A percentile compares a stretch with the other conserved stretches of the same genome.
These are phyloP conservation scores for Tetraodon nigroviridis DNA, from an alignment of 2,113 vertebrate species.

Conservation along the genomic window DNA sequence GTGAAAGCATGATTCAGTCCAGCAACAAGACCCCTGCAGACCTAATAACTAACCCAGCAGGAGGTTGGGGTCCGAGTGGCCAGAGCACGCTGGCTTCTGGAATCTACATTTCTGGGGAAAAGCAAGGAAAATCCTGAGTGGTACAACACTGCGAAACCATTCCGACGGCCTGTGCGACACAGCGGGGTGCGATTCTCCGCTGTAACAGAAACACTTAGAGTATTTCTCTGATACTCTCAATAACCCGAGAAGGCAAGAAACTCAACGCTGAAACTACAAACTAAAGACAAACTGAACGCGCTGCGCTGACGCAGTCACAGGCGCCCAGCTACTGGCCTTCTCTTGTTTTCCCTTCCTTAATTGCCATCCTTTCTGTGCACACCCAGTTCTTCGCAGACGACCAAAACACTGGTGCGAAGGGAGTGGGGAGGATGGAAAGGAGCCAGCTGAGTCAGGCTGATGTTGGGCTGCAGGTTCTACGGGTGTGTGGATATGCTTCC, in stretches of 20 bases:
- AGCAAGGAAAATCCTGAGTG: conserved; percentile 3
- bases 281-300: neutral
- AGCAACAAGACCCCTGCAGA: conserved; percentile 21
- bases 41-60: conserved; percentile 47
- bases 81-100: conserved; percentile 5
- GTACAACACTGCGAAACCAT: too few relatives aligned
- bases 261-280: neutral
- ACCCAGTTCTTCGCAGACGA: neutral
- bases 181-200: too few relatives aligned
- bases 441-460: conserved; percentile 24
- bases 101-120: conserved; percentile 6
- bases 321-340: conserved; percentile 6
- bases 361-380: neutral
- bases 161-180: too few relatives aligned
- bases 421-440: neutral
- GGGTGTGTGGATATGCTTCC: conserved; percentile 16
- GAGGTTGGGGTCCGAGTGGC: conserved; percentile 18
- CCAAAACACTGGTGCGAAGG: neutral
- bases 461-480: conserved; percentile 18
- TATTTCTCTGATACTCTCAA: conserved; percentile 14
- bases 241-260: conserved; percentile 2
- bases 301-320: neutral
- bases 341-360: neutral
- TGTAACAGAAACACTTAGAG: neutral
- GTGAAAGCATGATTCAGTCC: conserved; percentile 18